Evolutionary conservation across 2,888 invertebrate genomes (phyloP).

Genomic region (Drosophila setosimentum): DNA sequence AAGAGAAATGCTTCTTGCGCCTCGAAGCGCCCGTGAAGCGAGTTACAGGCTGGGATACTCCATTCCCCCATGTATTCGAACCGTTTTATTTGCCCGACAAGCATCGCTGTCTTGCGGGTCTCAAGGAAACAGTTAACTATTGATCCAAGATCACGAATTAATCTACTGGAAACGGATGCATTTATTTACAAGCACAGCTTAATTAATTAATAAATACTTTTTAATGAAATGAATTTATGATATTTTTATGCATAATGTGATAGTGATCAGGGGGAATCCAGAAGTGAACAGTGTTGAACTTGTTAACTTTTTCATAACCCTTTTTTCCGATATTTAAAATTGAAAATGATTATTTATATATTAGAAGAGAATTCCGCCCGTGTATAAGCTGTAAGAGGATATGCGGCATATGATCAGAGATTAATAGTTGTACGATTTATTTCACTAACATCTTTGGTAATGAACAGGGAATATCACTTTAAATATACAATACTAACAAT

Average conservation of each 20-base stretch:
- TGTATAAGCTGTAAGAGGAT: slow-evolving; percentile 1
- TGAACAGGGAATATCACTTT: slow-evolving; percentile 39
- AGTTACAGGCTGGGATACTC: slow-evolving; percentile 97
- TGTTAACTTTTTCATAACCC: not conserved
- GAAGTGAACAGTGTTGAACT: not conserved
- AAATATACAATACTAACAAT: slow-evolving; percentile 51
- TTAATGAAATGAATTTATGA: not conserved
- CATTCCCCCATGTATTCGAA: slow-evolving; percentile 98
- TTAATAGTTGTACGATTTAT: slow-evolving; percentile 48
- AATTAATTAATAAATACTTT: slow-evolving; percentile 32
- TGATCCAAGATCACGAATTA: slow-evolving; percentile 81
- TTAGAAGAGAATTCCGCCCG: not conserved
- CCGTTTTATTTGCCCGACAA: slow-evolving; percentile 98
- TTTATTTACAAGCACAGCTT: slow-evolving; percentile 63
- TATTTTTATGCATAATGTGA: too few species aligned
- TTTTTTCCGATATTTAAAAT: not conserved
- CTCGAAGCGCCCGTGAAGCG: slow-evolving; percentile 96
- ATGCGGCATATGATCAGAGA: slow-evolving; percentile 22
- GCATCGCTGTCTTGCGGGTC: slow-evolving; percentile 94
- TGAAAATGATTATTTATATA: not conserved
- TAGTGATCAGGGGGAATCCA: too few species aligned
- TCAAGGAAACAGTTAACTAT: slow-evolving; percentile 91
- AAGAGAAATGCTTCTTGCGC: slow-evolving; percentile 97
- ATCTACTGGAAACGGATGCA: slow-evolving; percentile 73
- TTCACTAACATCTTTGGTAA: slow-evolving; percentile 46